Conservation (phyloP, 2,113 vertebrate genomes). For the Microcebus ravelobensis region DNA sequence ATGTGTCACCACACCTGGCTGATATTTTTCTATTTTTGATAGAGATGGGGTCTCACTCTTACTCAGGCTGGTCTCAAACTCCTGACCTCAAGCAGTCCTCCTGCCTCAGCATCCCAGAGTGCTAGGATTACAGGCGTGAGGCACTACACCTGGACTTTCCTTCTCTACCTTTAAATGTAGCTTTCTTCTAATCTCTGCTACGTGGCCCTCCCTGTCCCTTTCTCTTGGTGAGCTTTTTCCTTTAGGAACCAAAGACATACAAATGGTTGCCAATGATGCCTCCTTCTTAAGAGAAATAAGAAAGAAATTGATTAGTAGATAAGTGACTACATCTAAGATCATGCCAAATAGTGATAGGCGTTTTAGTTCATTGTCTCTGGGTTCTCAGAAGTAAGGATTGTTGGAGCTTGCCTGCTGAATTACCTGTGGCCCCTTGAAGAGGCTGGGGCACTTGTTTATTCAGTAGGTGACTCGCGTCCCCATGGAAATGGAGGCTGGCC, state of each 20-base stretch:
- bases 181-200: not conserved
- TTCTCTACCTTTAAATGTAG: not conserved
- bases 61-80: too few species aligned
- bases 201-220: not conserved
- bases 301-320: not conserved
- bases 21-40: too few species aligned
- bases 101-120: too few species aligned
- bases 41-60: too few species aligned
- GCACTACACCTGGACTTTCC: not conserved
- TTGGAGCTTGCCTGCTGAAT: not conserved
- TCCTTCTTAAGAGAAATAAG: slow-evolving; percentile 14
- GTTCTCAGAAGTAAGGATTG: not conserved
- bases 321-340: not conserved
- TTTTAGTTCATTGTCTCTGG: not conserved
- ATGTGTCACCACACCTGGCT: too few species aligned
- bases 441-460: not conserved
- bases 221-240: not conserved
- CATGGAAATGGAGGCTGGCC: not conserved
- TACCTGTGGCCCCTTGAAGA: not conserved
- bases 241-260: not conserved
- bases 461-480: not conserved
- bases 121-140: too few species aligned
- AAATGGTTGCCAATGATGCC: not conserved
- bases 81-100: too few species aligned
- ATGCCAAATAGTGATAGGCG: not conserved